Evolutionary conservation across 1,140 invertebrate species (phyloP).

Genomic region (Melipona quadrifasciata): DNA sequence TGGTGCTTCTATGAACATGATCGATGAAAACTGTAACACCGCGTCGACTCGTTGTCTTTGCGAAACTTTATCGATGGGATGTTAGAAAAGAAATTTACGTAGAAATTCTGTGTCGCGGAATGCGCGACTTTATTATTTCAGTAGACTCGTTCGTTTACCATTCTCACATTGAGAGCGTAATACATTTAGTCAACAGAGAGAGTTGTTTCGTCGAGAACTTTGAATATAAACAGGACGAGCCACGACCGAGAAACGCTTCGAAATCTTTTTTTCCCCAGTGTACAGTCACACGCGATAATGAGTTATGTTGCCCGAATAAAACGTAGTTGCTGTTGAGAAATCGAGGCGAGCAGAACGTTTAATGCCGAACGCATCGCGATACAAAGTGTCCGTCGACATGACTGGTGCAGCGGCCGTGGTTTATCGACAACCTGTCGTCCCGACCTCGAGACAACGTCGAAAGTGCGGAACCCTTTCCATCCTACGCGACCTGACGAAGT

Average conservation of each 20-base stretch:
- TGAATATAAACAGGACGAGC: neutral
- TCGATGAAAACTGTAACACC: no score
- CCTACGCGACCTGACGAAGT: constrained; percentile 31
- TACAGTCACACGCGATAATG: neutral
- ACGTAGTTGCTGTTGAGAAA: neutral
- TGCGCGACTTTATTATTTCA: no score
- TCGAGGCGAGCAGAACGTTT: constrained; percentile 21
- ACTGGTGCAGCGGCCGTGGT: constrained; percentile 48
- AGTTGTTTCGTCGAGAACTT: neutral
- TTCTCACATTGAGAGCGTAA: no score
- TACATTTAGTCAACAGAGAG: neutral
- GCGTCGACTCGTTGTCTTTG: no score
- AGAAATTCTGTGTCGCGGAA: no score
- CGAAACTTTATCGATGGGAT: no score
- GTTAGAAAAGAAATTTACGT: no score
- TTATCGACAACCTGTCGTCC: constrained; percentile 64
- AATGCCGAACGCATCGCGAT: constrained; percentile 15
- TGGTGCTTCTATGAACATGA: no score
- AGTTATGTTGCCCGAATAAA: neutral
- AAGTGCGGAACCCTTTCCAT: constrained; percentile 60
- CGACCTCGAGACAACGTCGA: constrained; percentile 43
- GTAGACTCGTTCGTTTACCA: no score
- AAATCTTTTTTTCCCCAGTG: neutral
- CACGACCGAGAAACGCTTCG: neutral
- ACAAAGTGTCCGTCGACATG: constrained; percentile 53